phyloP scores from a whole-genome alignment of 2,888 invertebrate species.

The Chloroclysta siterata region DNA sequence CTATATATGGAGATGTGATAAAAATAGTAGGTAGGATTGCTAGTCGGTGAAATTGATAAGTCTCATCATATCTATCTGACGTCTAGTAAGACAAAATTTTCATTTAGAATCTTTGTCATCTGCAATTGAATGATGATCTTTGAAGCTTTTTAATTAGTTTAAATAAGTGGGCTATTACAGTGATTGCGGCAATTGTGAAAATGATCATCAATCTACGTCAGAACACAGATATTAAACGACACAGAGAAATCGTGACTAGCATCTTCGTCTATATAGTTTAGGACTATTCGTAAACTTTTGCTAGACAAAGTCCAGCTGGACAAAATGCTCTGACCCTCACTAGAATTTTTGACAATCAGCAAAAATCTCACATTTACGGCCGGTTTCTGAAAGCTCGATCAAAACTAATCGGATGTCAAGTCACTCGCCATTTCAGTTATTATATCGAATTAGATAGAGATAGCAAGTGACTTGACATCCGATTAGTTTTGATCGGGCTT shows the following conservation, averaged over 20 bases:
- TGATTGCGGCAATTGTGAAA: background rate
- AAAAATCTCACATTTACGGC: too few relatives aligned
- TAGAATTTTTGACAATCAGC: too few relatives aligned
- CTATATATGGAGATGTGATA: background rate
- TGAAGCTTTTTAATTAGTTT: background rate
- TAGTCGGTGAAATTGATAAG: background rate
- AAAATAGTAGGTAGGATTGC: background rate
- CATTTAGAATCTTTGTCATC: background rate
- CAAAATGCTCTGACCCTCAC: background rate
- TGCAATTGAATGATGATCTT: background rate
- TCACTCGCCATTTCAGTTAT: too few relatives aligned
- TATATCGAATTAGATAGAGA: too few relatives aligned
- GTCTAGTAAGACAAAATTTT: background rate
- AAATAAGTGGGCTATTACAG: background rate
- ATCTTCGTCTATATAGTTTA: too few relatives aligned
- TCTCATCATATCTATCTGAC: background rate
- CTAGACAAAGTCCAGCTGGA: background rate
- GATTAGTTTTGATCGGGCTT: too few relatives aligned
- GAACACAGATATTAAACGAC: background rate
- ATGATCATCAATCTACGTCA: background rate
- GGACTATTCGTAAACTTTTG: too few relatives aligned
- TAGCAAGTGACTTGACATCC: too few relatives aligned
- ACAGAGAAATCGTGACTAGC: background rate
- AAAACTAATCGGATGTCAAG: too few relatives aligned
- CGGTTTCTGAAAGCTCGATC: too few relatives aligned